A percentile compares a stretch with the other conserved stretches of the same genome.
phyloP scores from a whole-genome alignment of 1,140 invertebrate species.

The Luehdorfia chinensis region DNA sequence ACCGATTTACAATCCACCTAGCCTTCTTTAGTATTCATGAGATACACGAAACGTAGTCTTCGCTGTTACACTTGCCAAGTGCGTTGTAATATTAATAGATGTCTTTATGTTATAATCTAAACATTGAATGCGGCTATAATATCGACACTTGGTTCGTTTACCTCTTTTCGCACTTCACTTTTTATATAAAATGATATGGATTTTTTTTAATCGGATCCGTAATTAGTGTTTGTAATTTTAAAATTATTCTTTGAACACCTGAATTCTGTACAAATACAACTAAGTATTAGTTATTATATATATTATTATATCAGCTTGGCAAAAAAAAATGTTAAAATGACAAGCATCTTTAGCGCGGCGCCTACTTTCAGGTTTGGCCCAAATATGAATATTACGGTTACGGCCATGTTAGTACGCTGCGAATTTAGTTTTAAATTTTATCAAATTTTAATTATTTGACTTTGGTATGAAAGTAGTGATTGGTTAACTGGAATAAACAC shows the following conservation, averaged over 20 bases:
- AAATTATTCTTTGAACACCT: too few species aligned
- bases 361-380: constrained; percentile 12
- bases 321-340: too few species aligned
- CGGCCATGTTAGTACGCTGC: constrained; percentile 1
- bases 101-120: constrained; percentile 4
- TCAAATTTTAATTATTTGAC: not conserved
- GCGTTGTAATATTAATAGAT: constrained; percentile 9
- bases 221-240: too few species aligned
- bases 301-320: too few species aligned
- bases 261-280: too few species aligned
- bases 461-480: not conserved
- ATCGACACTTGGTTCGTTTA: constrained; percentile 2
- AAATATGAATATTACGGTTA: constrained; percentile 13
- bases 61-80: constrained; percentile 11
- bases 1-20: constrained; percentile 10
- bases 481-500: not conserved
- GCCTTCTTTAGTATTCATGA: too few species aligned
- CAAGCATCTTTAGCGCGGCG: constrained; percentile 2
- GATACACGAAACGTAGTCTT: constrained; percentile 13
- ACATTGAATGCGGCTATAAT: not conserved
- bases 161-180: not conserved
- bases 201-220: too few species aligned
- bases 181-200: too few species aligned
- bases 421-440: not conserved
- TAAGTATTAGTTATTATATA: too few species aligned